phyloP scores from a whole-genome alignment of 2,797 vertebrate genomes.

The Hirundo rustica region DNA sequence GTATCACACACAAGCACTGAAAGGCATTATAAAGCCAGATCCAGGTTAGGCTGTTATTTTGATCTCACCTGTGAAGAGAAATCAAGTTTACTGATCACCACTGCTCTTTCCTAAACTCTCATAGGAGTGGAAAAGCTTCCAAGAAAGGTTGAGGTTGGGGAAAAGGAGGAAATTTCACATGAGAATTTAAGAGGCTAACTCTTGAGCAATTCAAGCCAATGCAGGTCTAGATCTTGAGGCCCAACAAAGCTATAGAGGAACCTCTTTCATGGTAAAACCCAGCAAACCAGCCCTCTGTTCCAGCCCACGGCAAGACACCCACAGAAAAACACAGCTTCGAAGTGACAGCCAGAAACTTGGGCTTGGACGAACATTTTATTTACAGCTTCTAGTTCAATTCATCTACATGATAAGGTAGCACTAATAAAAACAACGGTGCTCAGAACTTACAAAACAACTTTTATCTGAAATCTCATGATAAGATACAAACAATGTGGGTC shows the following conservation, averaged over 20 bases:
- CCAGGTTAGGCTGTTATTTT: neutral
- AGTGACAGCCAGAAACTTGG: neutral
- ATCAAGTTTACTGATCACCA: neutral
- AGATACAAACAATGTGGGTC: neutral
- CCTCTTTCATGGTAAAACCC: neutral
- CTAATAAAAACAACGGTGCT: neutral
- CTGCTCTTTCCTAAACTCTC: neutral
- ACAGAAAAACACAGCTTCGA: conserved; percentile 9
- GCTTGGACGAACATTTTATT: neutral
- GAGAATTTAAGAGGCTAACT: neutral
- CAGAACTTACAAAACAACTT: neutral
- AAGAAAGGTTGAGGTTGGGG: neutral
- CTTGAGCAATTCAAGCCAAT: neutral
- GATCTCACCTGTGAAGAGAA: neutral
- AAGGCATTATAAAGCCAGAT: neutral
- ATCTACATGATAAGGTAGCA: neutral
- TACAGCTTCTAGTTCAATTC: neutral
- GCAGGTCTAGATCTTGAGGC: neutral
- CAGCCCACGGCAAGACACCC: neutral
- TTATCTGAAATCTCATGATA: neutral
- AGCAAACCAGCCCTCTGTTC: neutral
- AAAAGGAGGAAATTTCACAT: neutral
- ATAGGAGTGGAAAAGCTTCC: neutral
- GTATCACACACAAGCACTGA: neutral
- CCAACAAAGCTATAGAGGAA: neutral